These are phyloP conservation scores for Nephila pilipes DNA, from an alignment of 1,140 invertebrate species.

Conservation along the genomic window DNA sequence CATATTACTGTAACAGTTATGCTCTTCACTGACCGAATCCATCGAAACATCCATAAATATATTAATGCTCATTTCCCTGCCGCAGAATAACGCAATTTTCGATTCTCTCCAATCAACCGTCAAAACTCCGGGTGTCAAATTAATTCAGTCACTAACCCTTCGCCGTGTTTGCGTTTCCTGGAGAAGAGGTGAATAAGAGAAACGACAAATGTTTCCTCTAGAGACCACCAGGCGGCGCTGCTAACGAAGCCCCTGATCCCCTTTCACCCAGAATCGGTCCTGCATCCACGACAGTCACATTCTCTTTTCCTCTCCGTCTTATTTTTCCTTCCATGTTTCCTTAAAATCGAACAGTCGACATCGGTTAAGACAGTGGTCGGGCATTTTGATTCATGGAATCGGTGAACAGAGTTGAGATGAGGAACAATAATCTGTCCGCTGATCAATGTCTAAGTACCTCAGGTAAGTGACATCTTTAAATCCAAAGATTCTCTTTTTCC, in stretches of 20 bases:
- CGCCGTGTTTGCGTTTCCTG: not conserved
- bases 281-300: conserved; percentile 14
- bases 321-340: conserved; percentile 1
- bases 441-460: not conserved
- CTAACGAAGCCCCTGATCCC: conserved; percentile 36
- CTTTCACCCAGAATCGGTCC: conserved; percentile 19
- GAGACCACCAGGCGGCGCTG: conserved; percentile 31
- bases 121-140: conserved; percentile 3
- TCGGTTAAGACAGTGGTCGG: not conserved
- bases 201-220: not conserved
- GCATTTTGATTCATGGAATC: not conserved
- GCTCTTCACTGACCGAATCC: too few relatives aligned
- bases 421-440: not conserved
- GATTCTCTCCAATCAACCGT: not conserved
- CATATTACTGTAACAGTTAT: too few relatives aligned
- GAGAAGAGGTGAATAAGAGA: not conserved
- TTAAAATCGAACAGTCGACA: not conserved
- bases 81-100: not conserved
- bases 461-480: not conserved
- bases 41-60: too few relatives aligned
- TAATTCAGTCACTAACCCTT: conserved; percentile 22
- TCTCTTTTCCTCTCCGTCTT: conserved; percentile 16
- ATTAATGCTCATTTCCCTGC: not conserved
- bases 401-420: not conserved
- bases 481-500: not conserved